These are phyloP conservation scores for Tangara arthus DNA, from an alignment of 2,797 vertebrate genomes.

Conservation along the genomic window DNA sequence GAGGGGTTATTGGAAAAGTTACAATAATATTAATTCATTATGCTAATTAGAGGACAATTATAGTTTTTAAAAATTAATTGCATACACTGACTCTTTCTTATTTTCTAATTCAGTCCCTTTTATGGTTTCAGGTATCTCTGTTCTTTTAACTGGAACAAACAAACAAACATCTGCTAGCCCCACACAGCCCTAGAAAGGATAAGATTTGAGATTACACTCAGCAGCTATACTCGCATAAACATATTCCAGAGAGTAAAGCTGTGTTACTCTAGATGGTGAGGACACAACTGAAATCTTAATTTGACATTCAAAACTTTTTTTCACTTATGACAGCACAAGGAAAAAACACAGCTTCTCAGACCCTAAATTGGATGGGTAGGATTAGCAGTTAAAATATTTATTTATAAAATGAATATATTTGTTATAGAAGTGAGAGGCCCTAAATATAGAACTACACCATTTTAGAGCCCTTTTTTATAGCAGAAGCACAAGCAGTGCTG, in stretches of 20 bases:
- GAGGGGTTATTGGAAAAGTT: background rate
- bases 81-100: background rate
- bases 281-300: background rate
- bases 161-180: background rate
- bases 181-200: background rate
- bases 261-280: background rate
- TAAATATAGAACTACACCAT: background rate
- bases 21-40: background rate
- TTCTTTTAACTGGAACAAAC: background rate
- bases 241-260: background rate
- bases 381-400: background rate
- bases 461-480: background rate
- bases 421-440: background rate
- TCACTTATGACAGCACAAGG: background rate
- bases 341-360: background rate
- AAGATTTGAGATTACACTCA: background rate
- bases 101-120: background rate
- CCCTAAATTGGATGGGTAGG: background rate
- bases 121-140: background rate
- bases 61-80: background rate
- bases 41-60: background rate
- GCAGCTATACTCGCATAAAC: background rate
- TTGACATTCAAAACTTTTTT: background rate
- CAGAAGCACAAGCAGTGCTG: background rate
- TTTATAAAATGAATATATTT: background rate